These are phyloP conservation scores for Sphaerophoria rueppellii DNA, from an alignment of 2,888 invertebrate genomes.

Conservation along the genomic window DNA sequence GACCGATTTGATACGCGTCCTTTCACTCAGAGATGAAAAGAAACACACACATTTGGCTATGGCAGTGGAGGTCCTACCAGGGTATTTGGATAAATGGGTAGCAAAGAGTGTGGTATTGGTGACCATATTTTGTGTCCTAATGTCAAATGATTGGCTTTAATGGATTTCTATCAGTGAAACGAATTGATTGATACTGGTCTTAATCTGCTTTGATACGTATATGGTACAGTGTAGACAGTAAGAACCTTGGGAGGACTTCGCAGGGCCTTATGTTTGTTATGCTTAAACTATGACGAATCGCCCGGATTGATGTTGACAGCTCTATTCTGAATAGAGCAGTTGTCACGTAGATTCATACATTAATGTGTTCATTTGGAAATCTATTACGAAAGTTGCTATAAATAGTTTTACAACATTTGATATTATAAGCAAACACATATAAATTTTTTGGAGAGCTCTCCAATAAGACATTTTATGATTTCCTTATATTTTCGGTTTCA, in stretches of 20 bases:
- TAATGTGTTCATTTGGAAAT: not conserved
- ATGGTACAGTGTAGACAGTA: slow-evolving; percentile 25
- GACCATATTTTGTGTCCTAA: slow-evolving; percentile 82
- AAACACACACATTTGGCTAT: slow-evolving; percentile 44
- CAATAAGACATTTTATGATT: too few relatives aligned
- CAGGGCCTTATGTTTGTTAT: slow-evolving; percentile 44
- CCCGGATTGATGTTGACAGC: slow-evolving; percentile 50
- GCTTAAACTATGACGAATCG: slow-evolving; percentile 58
- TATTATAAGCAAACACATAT: too few relatives aligned
- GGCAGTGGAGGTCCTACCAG: slow-evolving; percentile 33
- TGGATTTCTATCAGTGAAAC: slow-evolving; percentile 82
- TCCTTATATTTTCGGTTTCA: too few relatives aligned
- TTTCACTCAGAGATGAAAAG: slow-evolving; percentile 37
- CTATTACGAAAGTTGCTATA: too few relatives aligned
- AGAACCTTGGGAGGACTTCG: slow-evolving; percentile 4
- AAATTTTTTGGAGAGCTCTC: too few relatives aligned
- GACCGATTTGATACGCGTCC: slow-evolving; percentile 72
- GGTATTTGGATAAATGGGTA: slow-evolving; percentile 47
- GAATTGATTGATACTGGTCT: slow-evolving; percentile 78
- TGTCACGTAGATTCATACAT: slow-evolving; percentile 48
- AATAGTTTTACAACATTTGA: too few relatives aligned
- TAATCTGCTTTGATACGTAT: slow-evolving; percentile 70
- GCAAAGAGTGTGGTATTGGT: slow-evolving; percentile 72
- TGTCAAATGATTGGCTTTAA: slow-evolving; percentile 82
- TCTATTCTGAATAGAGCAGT: slow-evolving; percentile 54